Evolutionary conservation across 2,888 invertebrate species (phyloP).

Genomic region (Calliphora vomitoria): DNA sequence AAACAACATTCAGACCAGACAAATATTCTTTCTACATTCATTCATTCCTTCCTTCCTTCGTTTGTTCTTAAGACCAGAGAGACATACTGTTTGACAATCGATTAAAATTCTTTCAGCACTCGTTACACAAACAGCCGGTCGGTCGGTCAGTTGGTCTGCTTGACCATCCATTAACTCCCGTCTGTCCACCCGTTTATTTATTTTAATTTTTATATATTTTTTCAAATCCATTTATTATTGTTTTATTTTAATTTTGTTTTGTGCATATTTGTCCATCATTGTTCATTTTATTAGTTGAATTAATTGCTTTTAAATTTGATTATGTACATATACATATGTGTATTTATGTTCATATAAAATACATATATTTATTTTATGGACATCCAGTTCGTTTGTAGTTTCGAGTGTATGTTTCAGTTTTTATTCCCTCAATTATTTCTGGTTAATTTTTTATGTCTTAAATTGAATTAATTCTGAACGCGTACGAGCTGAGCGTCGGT

Average conservation of each 20-base stretch:
- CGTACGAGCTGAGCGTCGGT: slow-evolving; percentile 30
- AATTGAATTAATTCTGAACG: slow-evolving; percentile 62
- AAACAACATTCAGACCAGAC: slow-evolving; percentile 32
- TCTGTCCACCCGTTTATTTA: neutral
- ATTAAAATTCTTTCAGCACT: slow-evolving; percentile 52
- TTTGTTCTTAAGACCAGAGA: neutral
- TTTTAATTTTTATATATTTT: slow-evolving; percentile 2
- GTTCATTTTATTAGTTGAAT: slow-evolving; percentile 49
- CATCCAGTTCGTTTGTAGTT: slow-evolving; percentile 1
- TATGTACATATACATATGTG: slow-evolving; percentile 14
- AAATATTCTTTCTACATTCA: neutral
- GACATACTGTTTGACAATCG: slow-evolving; percentile 28
- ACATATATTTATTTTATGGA: slow-evolving; percentile 1
- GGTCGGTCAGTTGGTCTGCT: neutral
- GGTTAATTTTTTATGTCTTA: slow-evolving; percentile 23
- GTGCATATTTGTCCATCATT: slow-evolving; percentile 38
- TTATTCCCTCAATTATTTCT: slow-evolving; percentile 25
- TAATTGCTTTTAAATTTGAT: slow-evolving; percentile 70
- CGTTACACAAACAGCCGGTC: slow-evolving; percentile 28
- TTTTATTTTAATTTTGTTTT: slow-evolving; percentile 3
- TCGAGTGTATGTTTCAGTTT: neutral
- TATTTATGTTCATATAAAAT: neutral
- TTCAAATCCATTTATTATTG: neutral
- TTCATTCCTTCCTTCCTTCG: slow-evolving; percentile 7
- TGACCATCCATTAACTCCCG: neutral